Conservation (phyloP, 2,797 vertebrate species). For the Semotilus atromaculatus region DNA sequence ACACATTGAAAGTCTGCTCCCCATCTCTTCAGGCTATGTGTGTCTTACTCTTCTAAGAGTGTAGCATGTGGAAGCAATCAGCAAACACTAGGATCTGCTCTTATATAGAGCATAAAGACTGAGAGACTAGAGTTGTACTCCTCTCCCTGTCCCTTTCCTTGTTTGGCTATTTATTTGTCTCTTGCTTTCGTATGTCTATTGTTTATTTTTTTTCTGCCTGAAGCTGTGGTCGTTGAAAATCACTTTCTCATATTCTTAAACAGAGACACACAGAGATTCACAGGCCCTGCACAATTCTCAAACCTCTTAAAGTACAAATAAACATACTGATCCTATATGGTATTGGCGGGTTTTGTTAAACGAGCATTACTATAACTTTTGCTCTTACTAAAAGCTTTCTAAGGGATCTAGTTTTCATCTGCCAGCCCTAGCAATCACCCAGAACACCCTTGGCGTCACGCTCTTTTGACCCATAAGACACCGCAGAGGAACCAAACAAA, state of each 20-base stretch:
- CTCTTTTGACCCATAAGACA: neutral
- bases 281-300: neutral
- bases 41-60: neutral
- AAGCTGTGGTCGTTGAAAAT: slow-evolving; percentile 27
- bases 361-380: neutral
- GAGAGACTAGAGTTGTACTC: slow-evolving; percentile 15
- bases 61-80: slow-evolving; percentile 68
- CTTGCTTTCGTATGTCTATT: neutral
- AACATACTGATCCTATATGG: neutral
- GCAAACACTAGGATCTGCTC: slow-evolving; percentile 35
- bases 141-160: neutral
- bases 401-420: neutral
- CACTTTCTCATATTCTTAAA: slow-evolving; percentile 29
- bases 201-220: slow-evolving; percentile 8
- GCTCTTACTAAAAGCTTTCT: neutral
- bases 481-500: neutral
- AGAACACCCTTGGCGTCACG: neutral
- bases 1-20: slow-evolving; percentile 15
- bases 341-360: neutral
- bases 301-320: neutral
- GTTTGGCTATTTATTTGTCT: slow-evolving; percentile 9
- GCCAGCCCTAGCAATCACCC: neutral
- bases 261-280: neutral
- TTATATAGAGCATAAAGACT: slow-evolving; percentile 34
- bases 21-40: slow-evolving; percentile 10